These are phyloP conservation scores for Agrotis ipsilon DNA, from an alignment of 2,888 invertebrate species.

Conservation along the genomic window DNA sequence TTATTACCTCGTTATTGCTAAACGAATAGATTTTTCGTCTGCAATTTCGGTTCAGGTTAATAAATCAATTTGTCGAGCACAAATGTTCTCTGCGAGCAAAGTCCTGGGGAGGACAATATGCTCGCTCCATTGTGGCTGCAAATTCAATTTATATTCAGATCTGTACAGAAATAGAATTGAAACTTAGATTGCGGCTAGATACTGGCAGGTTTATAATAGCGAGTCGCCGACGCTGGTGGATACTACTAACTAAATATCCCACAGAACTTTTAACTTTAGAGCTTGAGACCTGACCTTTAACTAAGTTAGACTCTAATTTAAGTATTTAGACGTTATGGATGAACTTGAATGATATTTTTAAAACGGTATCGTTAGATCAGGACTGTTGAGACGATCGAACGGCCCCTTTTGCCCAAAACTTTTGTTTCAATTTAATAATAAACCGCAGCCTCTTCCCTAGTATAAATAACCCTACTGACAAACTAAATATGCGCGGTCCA, in stretches of 20 bases:
- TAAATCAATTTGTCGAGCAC: constrained; percentile 82
- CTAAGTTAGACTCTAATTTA: constrained; percentile 22
- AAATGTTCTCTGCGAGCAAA: constrained; percentile 73
- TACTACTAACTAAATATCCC: constrained; percentile 49
- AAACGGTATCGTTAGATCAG: background rate
- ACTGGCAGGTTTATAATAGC: constrained; percentile 72
- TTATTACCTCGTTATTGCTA: constrained; percentile 56
- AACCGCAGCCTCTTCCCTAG: constrained; percentile 13
- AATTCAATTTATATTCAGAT: constrained; percentile 86
- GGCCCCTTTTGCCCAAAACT: background rate
- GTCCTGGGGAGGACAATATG: constrained; percentile 75
- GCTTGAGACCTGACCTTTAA: constrained; percentile 7
- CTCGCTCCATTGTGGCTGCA: constrained; percentile 77
- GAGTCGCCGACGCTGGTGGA: constrained; percentile 57
- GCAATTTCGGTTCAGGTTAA: constrained; percentile 72
- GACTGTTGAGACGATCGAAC: background rate
- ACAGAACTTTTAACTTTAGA: constrained; percentile 43
- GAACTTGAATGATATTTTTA: constrained; percentile 11
- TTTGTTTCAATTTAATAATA: constrained; percentile 28
- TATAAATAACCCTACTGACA: constrained; percentile 26
- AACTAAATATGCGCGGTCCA: constrained; percentile 29
- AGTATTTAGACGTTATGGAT: constrained; percentile 20
- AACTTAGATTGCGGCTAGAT: constrained; percentile 82
- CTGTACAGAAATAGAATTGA: constrained; percentile 80
- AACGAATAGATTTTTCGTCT: constrained; percentile 70